Evolutionary conservation across 2,113 vertebrate species (phyloP), one percentile per base, ranked within the genome.

Genomic region (Antennarius striatus): DNA sequence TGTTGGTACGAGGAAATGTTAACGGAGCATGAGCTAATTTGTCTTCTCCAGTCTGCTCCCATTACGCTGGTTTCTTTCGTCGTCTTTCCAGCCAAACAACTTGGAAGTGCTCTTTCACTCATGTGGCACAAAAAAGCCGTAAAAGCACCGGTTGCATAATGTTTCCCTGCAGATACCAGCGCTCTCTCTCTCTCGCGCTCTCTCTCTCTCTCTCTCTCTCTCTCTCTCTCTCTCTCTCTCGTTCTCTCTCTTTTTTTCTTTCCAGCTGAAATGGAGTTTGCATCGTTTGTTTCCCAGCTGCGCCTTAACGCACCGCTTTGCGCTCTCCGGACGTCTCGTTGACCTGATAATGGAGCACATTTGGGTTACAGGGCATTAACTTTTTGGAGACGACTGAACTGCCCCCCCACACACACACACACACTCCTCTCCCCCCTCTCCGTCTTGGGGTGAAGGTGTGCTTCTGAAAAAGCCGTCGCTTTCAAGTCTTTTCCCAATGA

Each of bases 101-200:
- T 52, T 64, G 78, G 68, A 15, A 40, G 75, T 62, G 79, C 66
- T 79, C 66, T 12, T 64, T 73, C 78, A 76, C 79, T 75, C 85
- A 83, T 83, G 68, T 85, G 74, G 79, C 12, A 46, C 66, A 22
- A 74, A 66, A 55, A 57, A 68, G 51, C 68, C 36, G 56, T 73
- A 53, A 81, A 80, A 82, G 73, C 71, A 63, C 68, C 2, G 48
- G 66, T 81, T 84, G 71, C 80, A 61, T 75, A 64, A 81, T 63
- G 61, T 32, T 15, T 40, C 52, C 58, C 68, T 84, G 60, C 71
- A 60, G 58, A 77, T 63, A 53, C 42, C 48, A 63, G 29, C 63
- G 62, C 13, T n/a, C 51, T 47, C 46, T 10, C 28, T 82, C 48
- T 71, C 54, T 45, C 3, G 75, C 57, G 42, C 79, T 42, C 46